Evolutionary conservation across 1,140 invertebrate genomes (phyloP).

Genomic region (Cepaea nemoralis): DNA sequence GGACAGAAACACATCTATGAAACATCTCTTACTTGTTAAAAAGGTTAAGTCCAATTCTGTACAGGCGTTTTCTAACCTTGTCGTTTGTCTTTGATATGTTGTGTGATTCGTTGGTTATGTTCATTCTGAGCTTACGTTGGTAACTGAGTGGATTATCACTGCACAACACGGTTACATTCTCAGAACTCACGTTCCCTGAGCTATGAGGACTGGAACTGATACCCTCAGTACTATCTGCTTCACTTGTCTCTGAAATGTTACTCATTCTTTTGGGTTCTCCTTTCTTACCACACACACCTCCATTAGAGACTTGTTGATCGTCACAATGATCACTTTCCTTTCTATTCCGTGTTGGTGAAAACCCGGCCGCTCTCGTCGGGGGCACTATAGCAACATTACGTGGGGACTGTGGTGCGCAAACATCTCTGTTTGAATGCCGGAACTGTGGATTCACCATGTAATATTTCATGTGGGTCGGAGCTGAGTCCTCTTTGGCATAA

Average conservation of each 20-base stretch:
- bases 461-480: conserved; percentile 54
- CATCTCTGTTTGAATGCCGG: conserved; percentile 39
- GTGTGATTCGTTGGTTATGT: conserved; percentile 60
- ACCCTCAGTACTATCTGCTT: conserved; percentile 72
- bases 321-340: conserved; percentile 68
- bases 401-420: conserved; percentile 24
- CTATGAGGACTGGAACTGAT: conserved; percentile 64
- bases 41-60: conserved; percentile 96
- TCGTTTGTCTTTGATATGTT: conserved; percentile 68
- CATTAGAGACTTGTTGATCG: not conserved
- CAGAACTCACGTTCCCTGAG: conserved; percentile 64
- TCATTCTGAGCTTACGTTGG: conserved; percentile 60
- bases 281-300: not conserved
- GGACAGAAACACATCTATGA: too few relatives aligned
- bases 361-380: conserved; percentile 60
- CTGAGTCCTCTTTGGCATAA: conserved; percentile 21
- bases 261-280: conserved; percentile 72
- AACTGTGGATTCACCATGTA: conserved; percentile 61
- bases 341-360: conserved; percentile 79
- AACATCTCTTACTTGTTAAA: conserved; percentile 96
- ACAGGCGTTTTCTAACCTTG: conserved; percentile 83
- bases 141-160: conserved; percentile 62
- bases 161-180: conserved; percentile 58
- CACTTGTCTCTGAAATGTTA: conserved; percentile 75
- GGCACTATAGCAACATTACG: conserved; percentile 34